Conservation (phyloP, 2,113 vertebrate species). For the Menidia beryllina region DNA sequence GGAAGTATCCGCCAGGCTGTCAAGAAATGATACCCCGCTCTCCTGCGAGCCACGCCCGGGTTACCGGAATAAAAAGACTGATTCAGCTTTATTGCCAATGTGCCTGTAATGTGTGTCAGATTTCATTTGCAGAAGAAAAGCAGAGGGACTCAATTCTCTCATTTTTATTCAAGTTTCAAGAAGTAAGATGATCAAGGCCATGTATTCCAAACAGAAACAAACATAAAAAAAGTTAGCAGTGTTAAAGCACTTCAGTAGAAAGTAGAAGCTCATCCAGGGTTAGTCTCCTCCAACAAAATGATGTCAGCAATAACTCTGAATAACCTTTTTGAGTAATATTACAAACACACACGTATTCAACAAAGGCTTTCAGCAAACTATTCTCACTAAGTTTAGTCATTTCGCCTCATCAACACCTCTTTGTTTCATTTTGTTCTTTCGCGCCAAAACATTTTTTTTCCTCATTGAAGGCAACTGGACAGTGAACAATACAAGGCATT, state of each 20-base stretch:
- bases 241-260: conserved; percentile 28
- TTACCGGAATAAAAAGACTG: not conserved
- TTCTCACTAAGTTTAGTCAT: not conserved
- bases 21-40: not conserved
- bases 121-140: not conserved
- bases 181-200: conserved; percentile 72
- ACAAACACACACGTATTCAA: not conserved
- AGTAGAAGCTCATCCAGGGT: conserved; percentile 18
- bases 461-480: conserved; percentile 20
- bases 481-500: conserved; percentile 30
- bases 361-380: not conserved
- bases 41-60: too few relatives aligned
- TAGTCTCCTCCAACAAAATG: conserved; percentile 29
- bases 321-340: not conserved
- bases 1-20: conserved; percentile 18
- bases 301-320: conserved; percentile 5
- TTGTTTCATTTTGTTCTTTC: conserved; percentile 3
- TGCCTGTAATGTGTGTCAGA: not conserved
- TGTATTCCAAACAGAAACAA: conserved; percentile 17
- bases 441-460: not conserved
- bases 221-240: conserved; percentile 23
- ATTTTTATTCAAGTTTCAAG: conserved; percentile 71
- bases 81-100: not conserved
- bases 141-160: not conserved
- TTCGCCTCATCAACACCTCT: too few relatives aligned